Evolutionary conservation across 2,797 vertebrate genomes (phyloP).

Genomic region (Sebastes umbrosus): DNA sequence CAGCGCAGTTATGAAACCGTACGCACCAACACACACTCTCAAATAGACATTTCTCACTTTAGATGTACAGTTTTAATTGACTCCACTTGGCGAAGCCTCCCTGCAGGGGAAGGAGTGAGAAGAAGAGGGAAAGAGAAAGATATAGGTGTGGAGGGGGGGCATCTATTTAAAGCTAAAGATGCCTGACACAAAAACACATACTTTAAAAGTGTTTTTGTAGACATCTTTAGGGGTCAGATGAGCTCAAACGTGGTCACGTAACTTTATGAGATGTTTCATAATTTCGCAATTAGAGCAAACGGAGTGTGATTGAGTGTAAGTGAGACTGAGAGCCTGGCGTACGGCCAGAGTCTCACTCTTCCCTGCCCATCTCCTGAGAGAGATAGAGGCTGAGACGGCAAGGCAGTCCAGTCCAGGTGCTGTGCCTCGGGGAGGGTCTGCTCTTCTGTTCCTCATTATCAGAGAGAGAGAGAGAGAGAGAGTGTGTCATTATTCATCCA

Average conservation of each 20-base stretch:
- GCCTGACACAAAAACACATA: slow-evolving; percentile 7
- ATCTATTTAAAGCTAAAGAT: slow-evolving; percentile 49
- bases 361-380: slow-evolving; percentile 54
- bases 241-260: slow-evolving; percentile 17
- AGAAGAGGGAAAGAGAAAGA: slow-evolving; percentile 41
- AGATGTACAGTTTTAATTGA: slow-evolving; percentile 82
- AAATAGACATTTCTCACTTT: slow-evolving; percentile 70
- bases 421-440: slow-evolving; percentile 75
- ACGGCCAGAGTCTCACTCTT: slow-evolving; percentile 55
- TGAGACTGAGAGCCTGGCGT: slow-evolving; percentile 56
- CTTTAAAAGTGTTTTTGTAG: slow-evolving; percentile 2
- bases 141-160: slow-evolving; percentile 36
- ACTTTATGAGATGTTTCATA: slow-evolving; percentile 41
- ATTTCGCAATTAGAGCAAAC: slow-evolving; percentile 58
- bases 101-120: slow-evolving; percentile 63
- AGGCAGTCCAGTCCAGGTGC: slow-evolving; percentile 76
- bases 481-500: slow-evolving; percentile 78
- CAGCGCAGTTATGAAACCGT: slow-evolving; percentile 48
- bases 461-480: slow-evolving; percentile 56
- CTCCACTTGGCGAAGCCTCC: slow-evolving; percentile 74
- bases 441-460: slow-evolving; percentile 77
- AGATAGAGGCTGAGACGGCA: slow-evolving; percentile 49
- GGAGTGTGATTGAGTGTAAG: slow-evolving; percentile 56
- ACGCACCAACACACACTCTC: slow-evolving; percentile 20
- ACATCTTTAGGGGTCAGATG: slow-evolving; percentile 15